Evolutionary conservation across 1,140 invertebrate genomes (phyloP).

Genomic region (Drosophila pseudoobscura): DNA sequence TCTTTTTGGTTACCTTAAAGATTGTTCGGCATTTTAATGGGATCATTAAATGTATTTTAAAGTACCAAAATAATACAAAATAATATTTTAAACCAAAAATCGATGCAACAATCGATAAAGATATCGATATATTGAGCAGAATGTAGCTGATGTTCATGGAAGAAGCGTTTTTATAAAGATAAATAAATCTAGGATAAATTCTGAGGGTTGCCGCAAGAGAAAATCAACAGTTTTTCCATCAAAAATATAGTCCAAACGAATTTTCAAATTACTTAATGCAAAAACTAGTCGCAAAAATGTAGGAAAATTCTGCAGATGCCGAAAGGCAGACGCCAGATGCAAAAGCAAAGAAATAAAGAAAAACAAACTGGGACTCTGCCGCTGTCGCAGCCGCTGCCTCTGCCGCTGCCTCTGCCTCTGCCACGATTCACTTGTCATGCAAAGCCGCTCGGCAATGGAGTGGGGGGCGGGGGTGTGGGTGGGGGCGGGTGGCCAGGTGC

Average conservation of each 20-base stretch:
- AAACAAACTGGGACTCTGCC: constrained; percentile 32
- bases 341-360: constrained; percentile 14
- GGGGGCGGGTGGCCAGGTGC: constrained; percentile 7
- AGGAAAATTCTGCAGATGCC: constrained; percentile 10
- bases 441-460: constrained; percentile 33
- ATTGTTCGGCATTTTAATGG: no score
- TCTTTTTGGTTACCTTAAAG: no score
- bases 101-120: no score
- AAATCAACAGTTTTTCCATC: not conserved
- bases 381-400: constrained; percentile 1
- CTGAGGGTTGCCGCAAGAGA: no score
- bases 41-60: no score
- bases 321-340: constrained; percentile 21
- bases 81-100: no score
- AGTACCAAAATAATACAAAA: no score
- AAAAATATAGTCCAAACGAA: constrained; percentile 2
- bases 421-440: constrained; percentile 46
- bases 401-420: not conserved
- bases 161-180: no score
- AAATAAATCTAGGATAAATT: no score
- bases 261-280: constrained; percentile 52
- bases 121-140: no score
- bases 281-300: constrained; percentile 31
- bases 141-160: no score
- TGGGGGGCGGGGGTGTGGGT: not conserved